Base-by-base conservation (phyloP, 2,888 invertebrate genomes). In the Oligia strigilis region DNA sequence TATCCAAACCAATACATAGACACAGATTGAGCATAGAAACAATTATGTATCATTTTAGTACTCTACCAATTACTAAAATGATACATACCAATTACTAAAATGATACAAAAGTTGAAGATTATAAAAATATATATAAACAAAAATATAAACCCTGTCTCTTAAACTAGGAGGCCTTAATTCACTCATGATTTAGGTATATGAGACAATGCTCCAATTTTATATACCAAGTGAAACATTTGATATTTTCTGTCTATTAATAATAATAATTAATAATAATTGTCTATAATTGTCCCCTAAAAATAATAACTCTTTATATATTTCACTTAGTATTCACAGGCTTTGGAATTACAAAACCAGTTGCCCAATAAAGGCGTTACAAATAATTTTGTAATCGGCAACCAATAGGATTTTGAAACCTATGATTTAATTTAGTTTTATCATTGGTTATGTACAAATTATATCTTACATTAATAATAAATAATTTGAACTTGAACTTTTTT, bases 321-420 rank as follows among this genome's bases (percentile, higher is more conserved):
- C 5, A 65, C 52, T 49, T 55, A 43, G n/a, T 13, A 52, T 49
- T 62, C 40, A 71, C 36, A 55, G 17, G 9, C 17, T 67, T n/a
- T n/a, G 40, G 4, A 64, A 19, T 70, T 66, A 43, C 64, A 75
- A 75, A 75, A 75, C 11, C 13, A 23, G 62, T 80, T 83, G 29
- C 79, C 66, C 80, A 83, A 72, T 70, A 55, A 17, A 70, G 14
- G 29, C 49, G 52, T 86, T 62, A 74, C 75, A 64, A 43, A 64
- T 67, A 11, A 58, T 83, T 69, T 72, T 36, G 60, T 69, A 75
- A 75, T 67, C 75, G 2, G n/a, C 46, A 79, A 67, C 58, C 70
- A 46, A 76, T 40, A 72, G 13, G 58, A 74, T 84, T 81, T 46
- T 52, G 62, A 67, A 74, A 72, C 14, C 4, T 46, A 49, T 67